Evolutionary conservation across 2,888 invertebrate species (phyloP).

Genomic region (Eupithecia exiguata): DNA sequence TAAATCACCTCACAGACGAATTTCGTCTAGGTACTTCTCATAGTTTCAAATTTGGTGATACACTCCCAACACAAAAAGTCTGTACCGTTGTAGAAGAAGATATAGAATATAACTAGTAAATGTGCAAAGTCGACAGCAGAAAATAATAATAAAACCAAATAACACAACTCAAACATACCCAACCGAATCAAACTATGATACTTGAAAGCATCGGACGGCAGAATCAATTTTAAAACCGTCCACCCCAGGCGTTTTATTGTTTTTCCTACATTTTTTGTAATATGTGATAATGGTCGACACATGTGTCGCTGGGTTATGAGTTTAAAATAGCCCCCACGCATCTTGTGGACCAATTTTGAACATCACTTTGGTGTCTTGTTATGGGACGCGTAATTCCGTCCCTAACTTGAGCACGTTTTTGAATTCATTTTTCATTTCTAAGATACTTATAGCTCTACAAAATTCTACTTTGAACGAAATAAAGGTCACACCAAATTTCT

Average conservation of each 20-base stretch:
- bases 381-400: slow-evolving; percentile 32
- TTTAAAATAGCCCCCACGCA: slow-evolving; percentile 81
- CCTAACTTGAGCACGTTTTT: slow-evolving; percentile 20
- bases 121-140: background rate
- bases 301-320: slow-evolving; percentile 82
- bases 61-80: too few relatives aligned
- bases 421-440: slow-evolving; percentile 1
- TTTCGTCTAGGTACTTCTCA: background rate
- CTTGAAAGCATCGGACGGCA: slow-evolving; percentile 48
- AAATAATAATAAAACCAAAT: slow-evolving; percentile 10
- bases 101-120: background rate
- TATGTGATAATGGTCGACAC: slow-evolving; percentile 83
- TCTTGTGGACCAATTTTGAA: slow-evolving; percentile 71
- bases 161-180: background rate
- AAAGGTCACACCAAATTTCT: too few relatives aligned
- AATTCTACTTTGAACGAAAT: too few relatives aligned
- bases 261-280: slow-evolving; percentile 82
- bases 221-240: slow-evolving; percentile 76
- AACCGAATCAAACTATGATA: slow-evolving; percentile 22
- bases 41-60: too few relatives aligned
- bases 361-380: slow-evolving; percentile 56
- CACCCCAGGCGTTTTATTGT: slow-evolving; percentile 76
- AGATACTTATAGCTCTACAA: too few relatives aligned
- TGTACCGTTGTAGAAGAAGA: background rate
- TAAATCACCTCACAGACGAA: too few relatives aligned